Evolutionary conservation across 92 coral and sea anemone genomes (phyloP).

Genomic region (Montipora capitata): DNA sequence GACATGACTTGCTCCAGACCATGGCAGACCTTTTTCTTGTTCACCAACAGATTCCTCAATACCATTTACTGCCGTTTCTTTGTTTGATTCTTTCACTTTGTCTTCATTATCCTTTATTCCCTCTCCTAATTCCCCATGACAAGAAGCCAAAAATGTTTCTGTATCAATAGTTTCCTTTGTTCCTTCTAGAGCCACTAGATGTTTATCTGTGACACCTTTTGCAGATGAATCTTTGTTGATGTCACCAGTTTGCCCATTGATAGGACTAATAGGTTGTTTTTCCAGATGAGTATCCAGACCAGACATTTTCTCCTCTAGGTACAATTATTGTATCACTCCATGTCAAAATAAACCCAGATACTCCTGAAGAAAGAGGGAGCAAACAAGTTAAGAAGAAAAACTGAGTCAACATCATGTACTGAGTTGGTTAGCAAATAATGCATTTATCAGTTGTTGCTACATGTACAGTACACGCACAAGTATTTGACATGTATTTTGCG

Average conservation of each 20-base stretch:
- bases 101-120: not conserved
- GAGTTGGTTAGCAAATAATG: too few species aligned
- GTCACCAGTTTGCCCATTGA: slow-evolving; percentile 12
- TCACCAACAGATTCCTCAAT: not conserved
- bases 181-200: not conserved
- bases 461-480: too few species aligned
- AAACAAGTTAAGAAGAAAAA: too few species aligned
- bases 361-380: not conserved
- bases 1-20: not conserved
- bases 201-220: not conserved
- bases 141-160: not conserved
- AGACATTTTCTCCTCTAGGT: not conserved
- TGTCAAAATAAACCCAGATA: not conserved
- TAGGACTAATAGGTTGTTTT: slow-evolving; percentile 39
- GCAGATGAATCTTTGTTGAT: not conserved
- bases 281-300: slow-evolving; percentile 21
- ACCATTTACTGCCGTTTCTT: slow-evolving; percentile 5
- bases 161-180: slow-evolving; percentile 5
- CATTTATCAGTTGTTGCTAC: too few species aligned
- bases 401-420: too few species aligned
- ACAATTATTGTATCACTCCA: too few species aligned
- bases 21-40: not conserved
- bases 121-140: not conserved
- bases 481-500: too few species aligned
- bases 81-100: not conserved